These are phyloP conservation scores for Nesogale talazaci DNA, from an alignment of 2,113 vertebrate genomes.

Conservation along the genomic window DNA sequence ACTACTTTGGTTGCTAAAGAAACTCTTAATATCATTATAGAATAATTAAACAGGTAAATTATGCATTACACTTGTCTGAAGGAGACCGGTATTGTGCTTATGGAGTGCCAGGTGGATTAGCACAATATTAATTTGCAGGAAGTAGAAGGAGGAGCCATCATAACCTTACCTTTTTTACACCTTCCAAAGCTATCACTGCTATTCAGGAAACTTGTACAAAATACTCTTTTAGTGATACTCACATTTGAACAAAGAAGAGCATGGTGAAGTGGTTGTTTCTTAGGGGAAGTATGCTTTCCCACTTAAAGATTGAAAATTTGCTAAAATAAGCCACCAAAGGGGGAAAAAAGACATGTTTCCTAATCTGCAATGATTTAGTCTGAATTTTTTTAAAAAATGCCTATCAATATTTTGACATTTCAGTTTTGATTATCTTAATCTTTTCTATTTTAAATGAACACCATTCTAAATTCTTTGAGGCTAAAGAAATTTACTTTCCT, in stretches of 20 bases:
- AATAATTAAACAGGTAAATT: not conserved
- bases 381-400: slow-evolving; percentile 66
- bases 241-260: not conserved
- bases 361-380: slow-evolving; percentile 59
- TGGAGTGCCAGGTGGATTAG: not conserved
- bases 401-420: slow-evolving; percentile 55
- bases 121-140: not conserved
- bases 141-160: not conserved
- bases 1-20: not conserved
- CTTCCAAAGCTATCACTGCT: not conserved
- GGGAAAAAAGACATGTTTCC: slow-evolving; percentile 27
- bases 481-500: slow-evolving; percentile 2
- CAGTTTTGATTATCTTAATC: slow-evolving; percentile 47
- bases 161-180: not conserved
- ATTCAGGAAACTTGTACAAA: not conserved
- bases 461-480: slow-evolving; percentile 32
- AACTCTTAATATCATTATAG: not conserved
- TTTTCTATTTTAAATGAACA: slow-evolving; percentile 50
- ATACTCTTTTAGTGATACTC: not conserved
- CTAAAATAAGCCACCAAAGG: slow-evolving; percentile 64
- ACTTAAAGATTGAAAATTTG: slow-evolving; percentile 9
- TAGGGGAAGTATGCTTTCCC: not conserved
- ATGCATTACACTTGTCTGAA: too few species aligned
- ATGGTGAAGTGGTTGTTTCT: not conserved
- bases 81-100: not conserved